phyloP scores from a whole-genome alignment of 2,113 vertebrate genomes.

The Rhea americana region DNA sequence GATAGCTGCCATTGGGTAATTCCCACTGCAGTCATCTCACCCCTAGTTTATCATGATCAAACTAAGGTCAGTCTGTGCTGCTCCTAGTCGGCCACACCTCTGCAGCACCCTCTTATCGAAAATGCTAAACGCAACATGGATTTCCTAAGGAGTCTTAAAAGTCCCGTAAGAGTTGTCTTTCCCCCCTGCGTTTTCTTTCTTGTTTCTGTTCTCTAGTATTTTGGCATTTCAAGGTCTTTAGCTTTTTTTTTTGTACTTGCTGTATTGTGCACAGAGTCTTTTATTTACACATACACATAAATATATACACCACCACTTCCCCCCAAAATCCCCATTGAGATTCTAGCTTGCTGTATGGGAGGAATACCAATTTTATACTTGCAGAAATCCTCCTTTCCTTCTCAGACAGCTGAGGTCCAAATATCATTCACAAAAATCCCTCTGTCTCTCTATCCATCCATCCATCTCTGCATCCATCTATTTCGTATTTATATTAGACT shows the following conservation, averaged over 20 bases:
- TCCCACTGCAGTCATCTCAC: not conserved
- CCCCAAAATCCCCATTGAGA: not conserved
- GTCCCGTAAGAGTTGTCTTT: not conserved
- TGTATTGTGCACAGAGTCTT: not conserved
- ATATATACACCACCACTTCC: not conserved
- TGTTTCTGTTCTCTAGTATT: not conserved
- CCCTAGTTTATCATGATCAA: not conserved
- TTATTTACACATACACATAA: not conserved
- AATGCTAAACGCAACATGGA: slow-evolving; percentile 29
- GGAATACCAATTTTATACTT: not conserved
- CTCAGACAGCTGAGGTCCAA: not conserved
- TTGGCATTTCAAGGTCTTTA: not conserved
- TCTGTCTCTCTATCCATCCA: not conserved
- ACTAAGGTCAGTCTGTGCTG: slow-evolving; percentile 3
- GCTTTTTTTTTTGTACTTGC: not conserved
- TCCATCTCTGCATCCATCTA: not conserved
- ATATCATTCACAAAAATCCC: not conserved
- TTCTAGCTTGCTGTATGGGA: not conserved
- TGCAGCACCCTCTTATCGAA: slow-evolving; percentile 25
- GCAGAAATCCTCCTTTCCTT: not conserved
- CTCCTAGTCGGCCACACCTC: not conserved
- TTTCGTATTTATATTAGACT: not conserved
- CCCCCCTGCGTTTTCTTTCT: not conserved
- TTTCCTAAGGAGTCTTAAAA: not conserved
- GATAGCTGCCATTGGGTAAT: not conserved